Evolutionary conservation across 2,888 invertebrate species (phyloP).

Genomic region (Apodemia hepburni): DNA sequence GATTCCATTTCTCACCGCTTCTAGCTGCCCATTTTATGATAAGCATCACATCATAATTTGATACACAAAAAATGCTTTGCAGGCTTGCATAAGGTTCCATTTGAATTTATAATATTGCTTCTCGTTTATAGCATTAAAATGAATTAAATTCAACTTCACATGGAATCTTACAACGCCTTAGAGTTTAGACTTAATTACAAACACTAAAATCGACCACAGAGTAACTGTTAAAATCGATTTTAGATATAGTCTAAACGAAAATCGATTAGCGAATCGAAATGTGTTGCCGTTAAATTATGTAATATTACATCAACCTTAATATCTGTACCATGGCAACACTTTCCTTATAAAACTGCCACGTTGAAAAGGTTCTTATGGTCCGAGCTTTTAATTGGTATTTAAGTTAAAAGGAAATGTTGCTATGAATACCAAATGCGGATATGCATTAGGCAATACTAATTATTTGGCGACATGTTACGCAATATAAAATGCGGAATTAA

Average conservation of each 20-base stretch:
- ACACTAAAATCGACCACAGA: constrained; percentile 29
- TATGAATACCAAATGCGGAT: constrained; percentile 27
- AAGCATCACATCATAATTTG: constrained; percentile 42
- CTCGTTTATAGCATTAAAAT: constrained; percentile 10
- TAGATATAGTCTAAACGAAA: constrained; percentile 30
- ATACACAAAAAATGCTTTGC: constrained; percentile 34
- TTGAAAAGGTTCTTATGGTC: constrained; percentile 29
- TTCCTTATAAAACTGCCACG: constrained; percentile 31
- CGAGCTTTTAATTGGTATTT: constrained; percentile 28
- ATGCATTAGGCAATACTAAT: background rate
- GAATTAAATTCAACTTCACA: constrained; percentile 21
- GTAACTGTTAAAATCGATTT: constrained; percentile 28
- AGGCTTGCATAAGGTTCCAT: constrained; percentile 35
- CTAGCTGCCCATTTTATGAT: constrained; percentile 59
- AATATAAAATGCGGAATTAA: background rate
- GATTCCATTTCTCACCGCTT: constrained; percentile 64
- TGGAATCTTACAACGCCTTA: constrained; percentile 29
- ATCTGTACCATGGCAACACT: constrained; percentile 38
- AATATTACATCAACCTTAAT: constrained; percentile 56
- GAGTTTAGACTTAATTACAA: constrained; percentile 28
- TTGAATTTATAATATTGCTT: constrained; percentile 12
- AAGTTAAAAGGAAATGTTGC: constrained; percentile 36
- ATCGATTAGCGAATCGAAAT: constrained; percentile 33
- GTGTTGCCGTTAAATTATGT: constrained; percentile 41
- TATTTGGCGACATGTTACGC: background rate